Evolutionary conservation across 2,797 vertebrate species (phyloP).

Genomic region (Octomys mimax): DNA sequence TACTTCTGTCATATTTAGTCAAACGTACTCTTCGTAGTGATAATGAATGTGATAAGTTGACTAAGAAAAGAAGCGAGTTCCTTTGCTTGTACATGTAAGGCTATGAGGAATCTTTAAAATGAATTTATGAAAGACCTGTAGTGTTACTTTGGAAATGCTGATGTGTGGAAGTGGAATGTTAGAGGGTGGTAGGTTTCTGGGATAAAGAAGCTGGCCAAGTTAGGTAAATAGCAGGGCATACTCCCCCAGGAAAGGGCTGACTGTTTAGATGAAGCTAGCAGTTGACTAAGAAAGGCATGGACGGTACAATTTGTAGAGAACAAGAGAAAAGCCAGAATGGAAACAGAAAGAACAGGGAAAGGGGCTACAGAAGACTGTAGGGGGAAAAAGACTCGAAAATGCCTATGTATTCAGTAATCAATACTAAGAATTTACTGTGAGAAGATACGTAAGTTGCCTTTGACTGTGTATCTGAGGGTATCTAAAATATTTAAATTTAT

Average conservation of each 20-base stretch:
- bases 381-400: not conserved
- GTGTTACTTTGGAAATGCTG: slow-evolving; percentile 67
- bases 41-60: not conserved
- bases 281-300: not conserved
- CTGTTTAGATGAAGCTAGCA: not conserved
- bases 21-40: not conserved
- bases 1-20: not conserved
- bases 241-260: not conserved
- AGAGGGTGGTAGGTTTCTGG: not conserved
- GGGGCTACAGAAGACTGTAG: not conserved
- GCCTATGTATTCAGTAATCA: not conserved
- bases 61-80: not conserved
- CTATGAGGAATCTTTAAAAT: slow-evolving; percentile 10
- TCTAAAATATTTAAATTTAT: slow-evolving; percentile 55
- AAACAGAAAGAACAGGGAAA: not conserved
- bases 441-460: not conserved
- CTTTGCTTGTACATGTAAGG: not conserved
- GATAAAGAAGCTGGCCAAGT: not conserved
- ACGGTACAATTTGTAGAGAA: slow-evolving; percentile 3
- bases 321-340: not conserved
- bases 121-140: not conserved
- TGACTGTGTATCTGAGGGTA: not conserved
- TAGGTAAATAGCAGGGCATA: not conserved
- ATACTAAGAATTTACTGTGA: not conserved
- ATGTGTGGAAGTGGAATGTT: not conserved